Evolutionary conservation across 2,888 invertebrate species (phyloP).

Genomic region (Cephalotes varians): DNA sequence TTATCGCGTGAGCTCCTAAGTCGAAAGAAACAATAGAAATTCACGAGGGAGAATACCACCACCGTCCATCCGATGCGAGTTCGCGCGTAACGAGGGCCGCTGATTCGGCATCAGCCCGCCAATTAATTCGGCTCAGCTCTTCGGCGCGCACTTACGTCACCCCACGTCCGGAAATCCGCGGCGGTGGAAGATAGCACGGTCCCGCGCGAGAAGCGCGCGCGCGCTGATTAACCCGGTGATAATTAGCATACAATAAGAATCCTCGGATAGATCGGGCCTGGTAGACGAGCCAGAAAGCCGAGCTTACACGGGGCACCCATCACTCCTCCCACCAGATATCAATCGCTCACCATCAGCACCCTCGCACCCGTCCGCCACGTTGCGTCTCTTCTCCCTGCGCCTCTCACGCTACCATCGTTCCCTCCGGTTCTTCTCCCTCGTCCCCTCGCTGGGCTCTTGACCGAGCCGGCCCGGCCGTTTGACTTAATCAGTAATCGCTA

Average conservation of each 20-base stretch:
- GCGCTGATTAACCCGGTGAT: constrained; percentile 72
- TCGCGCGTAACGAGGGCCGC: constrained; percentile 41
- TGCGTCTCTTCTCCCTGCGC: constrained; percentile 62
- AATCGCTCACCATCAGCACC: constrained; percentile 82
- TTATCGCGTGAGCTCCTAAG: background rate
- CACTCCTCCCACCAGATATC: constrained; percentile 82
- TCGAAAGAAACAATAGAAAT: constrained; percentile 20
- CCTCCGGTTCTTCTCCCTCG: constrained; percentile 46
- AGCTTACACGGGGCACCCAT: constrained; percentile 77
- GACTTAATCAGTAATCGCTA: constrained; percentile 86
- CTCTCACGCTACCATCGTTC: constrained; percentile 44
- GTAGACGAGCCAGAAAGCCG: constrained; percentile 75
- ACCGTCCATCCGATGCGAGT: constrained; percentile 22
- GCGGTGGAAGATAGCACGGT: constrained; percentile 67
- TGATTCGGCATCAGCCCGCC: constrained; percentile 58
- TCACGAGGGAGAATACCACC: constrained; percentile 18
- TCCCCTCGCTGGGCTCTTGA: constrained; percentile 64
- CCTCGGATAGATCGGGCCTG: constrained; percentile 71
- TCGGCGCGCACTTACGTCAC: constrained; percentile 68
- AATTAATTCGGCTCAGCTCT: constrained; percentile 70
- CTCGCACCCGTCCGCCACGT: constrained; percentile 37
- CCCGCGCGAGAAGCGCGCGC: constrained; percentile 69
- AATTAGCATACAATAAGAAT: constrained; percentile 78
- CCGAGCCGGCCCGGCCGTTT: constrained; percentile 80
- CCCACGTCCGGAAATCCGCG: constrained; percentile 68